Base-by-base conservation (phyloP, 1,140 invertebrate species). In the Dendroctonus valens region DNA sequence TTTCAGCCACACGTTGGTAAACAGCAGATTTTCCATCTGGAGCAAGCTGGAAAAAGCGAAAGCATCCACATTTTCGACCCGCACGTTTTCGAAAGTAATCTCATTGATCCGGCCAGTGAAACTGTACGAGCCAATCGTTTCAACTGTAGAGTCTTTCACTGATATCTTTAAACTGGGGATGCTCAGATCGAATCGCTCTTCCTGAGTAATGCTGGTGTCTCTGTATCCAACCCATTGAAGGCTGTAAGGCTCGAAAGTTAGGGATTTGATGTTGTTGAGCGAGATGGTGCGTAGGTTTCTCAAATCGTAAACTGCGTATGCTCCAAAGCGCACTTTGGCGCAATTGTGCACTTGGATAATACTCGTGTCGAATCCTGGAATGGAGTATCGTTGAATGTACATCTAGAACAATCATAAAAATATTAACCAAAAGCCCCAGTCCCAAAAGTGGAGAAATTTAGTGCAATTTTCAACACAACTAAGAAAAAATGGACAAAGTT, bases 31-130 rank as follows among this genome's bases (percentile, higher is more conserved):
- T 68, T 80, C 79, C n/a, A 80, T 79, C 57, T 83, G 83, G 3
- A 80, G 75, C 1, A 90, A 78, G 72, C 86, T 89, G 57, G 87
- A 86, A 74, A 93, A 89, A 0, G 89, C 88, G 73, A 89, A 91
- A 0, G 89, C 84, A 61, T 81, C 82, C 49, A 92, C 78, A 26
- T 81, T 79, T 2, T 83, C 80, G 50, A 92, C 85, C 49, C 78
- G 76, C 6, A 85, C 83, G 57, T 84, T 79, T 26, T 84, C 81
- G 46, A 92, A 84, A 40, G 79, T 77, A 58, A 92, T 86, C 61
- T 85, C 82, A 67, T 88, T 85, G 48, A 91, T 83, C 55, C 85
- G 83, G 4, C 90, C 90, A 67, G 84, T 84, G 64, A 92, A 87
- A 1, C 86, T 82, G 71, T 77, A 71, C n/a, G 70, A 69, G 8